Evolutionary conservation across 2,888 invertebrate genomes (phyloP).

Genomic region (Drosophila setosimentum): DNA sequence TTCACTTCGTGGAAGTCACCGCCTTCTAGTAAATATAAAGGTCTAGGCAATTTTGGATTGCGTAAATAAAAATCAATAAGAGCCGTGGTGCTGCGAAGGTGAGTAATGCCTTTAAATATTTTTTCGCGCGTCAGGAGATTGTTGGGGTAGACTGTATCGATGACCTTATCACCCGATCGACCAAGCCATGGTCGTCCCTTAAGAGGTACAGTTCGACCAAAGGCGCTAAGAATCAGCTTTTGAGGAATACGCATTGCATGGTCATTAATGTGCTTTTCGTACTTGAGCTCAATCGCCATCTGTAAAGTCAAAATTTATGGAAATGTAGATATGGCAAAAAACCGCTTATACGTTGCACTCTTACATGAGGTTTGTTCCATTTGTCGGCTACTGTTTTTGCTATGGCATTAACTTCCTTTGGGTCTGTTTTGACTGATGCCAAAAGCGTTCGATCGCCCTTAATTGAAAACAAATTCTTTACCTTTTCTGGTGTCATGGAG

Average conservation of each 20-base stretch:
- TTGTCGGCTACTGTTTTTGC: constrained; percentile 83
- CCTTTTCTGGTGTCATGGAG: constrained; percentile 81
- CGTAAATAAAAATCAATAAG: constrained; percentile 80
- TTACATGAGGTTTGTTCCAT: constrained; percentile 83
- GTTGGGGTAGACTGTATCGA: constrained; percentile 82
- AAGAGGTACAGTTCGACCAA: constrained; percentile 83
- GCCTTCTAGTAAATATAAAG: constrained; percentile 76
- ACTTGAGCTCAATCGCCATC: constrained; percentile 84
- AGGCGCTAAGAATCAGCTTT: constrained; percentile 77
- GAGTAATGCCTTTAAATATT: constrained; percentile 84
- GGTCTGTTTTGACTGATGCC: constrained; percentile 82
- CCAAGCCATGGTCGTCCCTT: constrained; percentile 78
- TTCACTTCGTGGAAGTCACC: constrained; percentile 75
- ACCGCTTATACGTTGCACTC: constrained; percentile 9
- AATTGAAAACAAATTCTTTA: constrained; percentile 84
- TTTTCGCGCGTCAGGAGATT: constrained; percentile 81
- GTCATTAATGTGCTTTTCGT: constrained; percentile 77
- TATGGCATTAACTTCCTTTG: constrained; percentile 83
- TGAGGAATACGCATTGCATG: constrained; percentile 60
- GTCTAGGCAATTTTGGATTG: constrained; percentile 76
- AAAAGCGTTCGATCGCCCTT: constrained; percentile 82
- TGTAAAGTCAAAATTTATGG: constrained; percentile 27
- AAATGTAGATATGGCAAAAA: neutral
- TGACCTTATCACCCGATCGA: constrained; percentile 65
- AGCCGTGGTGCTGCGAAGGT: constrained; percentile 82